These are phyloP conservation scores for Hyperopisus bebe DNA, from an alignment of 2,113 vertebrate genomes.

Conservation along the genomic window DNA sequence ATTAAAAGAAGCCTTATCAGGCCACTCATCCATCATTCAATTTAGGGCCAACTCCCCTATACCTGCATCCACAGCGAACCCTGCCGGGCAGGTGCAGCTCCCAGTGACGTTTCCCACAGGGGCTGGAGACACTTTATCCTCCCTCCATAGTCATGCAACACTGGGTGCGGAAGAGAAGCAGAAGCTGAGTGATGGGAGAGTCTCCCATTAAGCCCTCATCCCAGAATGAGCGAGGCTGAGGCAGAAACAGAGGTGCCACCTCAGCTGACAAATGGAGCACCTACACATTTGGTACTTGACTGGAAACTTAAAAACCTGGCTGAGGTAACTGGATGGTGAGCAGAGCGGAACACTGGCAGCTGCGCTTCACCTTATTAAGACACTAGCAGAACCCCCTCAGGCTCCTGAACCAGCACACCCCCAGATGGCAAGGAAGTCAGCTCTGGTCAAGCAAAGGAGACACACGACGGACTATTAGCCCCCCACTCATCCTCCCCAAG, in stretches of 20 bases:
- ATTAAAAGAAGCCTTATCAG: constrained; percentile 23
- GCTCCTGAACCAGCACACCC: neutral
- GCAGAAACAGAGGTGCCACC: neutral
- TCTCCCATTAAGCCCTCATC: neutral
- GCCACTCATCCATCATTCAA: neutral
- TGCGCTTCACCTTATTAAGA: neutral
- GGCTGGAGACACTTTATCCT: neutral
- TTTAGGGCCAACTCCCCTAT: constrained; percentile 5
- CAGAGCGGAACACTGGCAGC: neutral
- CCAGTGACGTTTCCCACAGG: neutral
- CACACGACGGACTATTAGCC: constrained; percentile 45
- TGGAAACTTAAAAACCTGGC: neutral
- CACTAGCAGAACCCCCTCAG: neutral
- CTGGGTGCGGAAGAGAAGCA: neutral
- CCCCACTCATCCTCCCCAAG: constrained; percentile 39
- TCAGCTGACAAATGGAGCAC: neutral
- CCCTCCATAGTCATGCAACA: neutral
- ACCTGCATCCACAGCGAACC: neutral
- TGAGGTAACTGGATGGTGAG: neutral
- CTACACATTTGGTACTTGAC: neutral
- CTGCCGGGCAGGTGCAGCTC: neutral
- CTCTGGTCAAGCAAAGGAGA: constrained; percentile 28
- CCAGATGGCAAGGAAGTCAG: constrained; percentile 10
- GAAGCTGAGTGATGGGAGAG: neutral
- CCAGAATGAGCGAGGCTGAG: neutral